phyloP scores from a whole-genome alignment of 2,888 invertebrate genomes.

The Bhutanitis thaidina region DNA sequence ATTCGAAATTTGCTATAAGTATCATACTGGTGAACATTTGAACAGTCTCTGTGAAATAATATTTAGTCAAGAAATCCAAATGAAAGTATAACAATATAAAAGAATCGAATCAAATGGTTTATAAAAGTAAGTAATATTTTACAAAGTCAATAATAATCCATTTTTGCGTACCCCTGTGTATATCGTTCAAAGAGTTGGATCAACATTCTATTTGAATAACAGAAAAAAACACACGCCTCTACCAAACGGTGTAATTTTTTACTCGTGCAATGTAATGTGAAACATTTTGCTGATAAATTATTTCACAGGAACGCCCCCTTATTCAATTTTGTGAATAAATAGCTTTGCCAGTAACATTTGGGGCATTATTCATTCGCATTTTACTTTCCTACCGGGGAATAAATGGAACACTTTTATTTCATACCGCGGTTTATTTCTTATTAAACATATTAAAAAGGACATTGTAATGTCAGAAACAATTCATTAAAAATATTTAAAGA shows the following conservation, averaged over 20 bases:
- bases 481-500: too few species aligned
- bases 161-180: not conserved
- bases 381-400: slow-evolving; percentile 11
- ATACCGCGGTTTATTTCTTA: not conserved
- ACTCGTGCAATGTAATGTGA: slow-evolving; percentile 32
- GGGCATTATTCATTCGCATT: slow-evolving; percentile 29
- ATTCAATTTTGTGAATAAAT: slow-evolving; percentile 37
- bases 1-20: too few species aligned
- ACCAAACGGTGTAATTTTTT: slow-evolving; percentile 33
- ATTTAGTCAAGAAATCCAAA: too few species aligned
- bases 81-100: not conserved
- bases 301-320: slow-evolving; percentile 32
- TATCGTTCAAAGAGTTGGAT: slow-evolving; percentile 27
- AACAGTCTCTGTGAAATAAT: too few species aligned
- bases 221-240: slow-evolving; percentile 23
- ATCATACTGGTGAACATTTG: too few species aligned
- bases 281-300: slow-evolving; percentile 37
- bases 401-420: slow-evolving; percentile 12
- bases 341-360: slow-evolving; percentile 31
- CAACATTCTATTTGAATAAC: slow-evolving; percentile 27
- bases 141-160: slow-evolving; percentile 1
- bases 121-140: not conserved
- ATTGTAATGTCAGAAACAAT: too few species aligned
- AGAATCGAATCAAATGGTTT: not conserved
- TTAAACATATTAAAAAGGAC: too few species aligned